phyloP scores from a whole-genome alignment of 2,888 invertebrate species.

The Hirudinaria manillensis region DNA sequence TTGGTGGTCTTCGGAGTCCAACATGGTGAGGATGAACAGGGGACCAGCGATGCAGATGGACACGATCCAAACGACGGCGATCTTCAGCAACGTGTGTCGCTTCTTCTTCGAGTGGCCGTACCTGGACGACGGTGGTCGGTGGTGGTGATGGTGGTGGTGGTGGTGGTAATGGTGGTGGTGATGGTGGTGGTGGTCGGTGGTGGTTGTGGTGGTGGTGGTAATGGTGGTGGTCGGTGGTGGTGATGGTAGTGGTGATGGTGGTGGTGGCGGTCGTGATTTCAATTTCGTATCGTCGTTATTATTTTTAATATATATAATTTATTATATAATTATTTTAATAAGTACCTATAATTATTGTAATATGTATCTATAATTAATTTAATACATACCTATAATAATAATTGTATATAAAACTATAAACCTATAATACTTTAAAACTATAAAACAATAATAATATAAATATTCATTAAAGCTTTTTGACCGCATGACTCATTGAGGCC shows the following conservation, averaged over 20 bases:
- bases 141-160: background rate
- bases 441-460: no score
- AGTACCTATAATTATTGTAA: no score
- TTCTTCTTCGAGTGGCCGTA: constrained; percentile 41
- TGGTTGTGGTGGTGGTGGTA: background rate
- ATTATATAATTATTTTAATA: no score
- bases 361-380: no score
- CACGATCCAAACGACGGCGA: constrained; percentile 42
- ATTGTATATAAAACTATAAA: no score
- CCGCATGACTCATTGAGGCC: background rate
- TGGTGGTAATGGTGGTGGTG: background rate
- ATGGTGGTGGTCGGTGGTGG: background rate
- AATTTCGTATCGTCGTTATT: no score
- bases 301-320: no score
- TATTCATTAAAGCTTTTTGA: no score
- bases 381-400: no score
- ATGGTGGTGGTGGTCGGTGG: background rate
- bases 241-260: background rate
- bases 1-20: constrained; percentile 36
- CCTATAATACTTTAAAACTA: no score
- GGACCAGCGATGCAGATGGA: constrained; percentile 43
- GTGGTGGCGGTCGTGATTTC: background rate
- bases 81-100: constrained; percentile 40
- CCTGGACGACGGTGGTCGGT: background rate
- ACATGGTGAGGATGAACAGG: constrained; percentile 40